Evolutionary conservation across 2,797 vertebrate species (phyloP), one percentile per base, ranked within the genome.

Genomic region (Fringilla coelebs): DNA sequence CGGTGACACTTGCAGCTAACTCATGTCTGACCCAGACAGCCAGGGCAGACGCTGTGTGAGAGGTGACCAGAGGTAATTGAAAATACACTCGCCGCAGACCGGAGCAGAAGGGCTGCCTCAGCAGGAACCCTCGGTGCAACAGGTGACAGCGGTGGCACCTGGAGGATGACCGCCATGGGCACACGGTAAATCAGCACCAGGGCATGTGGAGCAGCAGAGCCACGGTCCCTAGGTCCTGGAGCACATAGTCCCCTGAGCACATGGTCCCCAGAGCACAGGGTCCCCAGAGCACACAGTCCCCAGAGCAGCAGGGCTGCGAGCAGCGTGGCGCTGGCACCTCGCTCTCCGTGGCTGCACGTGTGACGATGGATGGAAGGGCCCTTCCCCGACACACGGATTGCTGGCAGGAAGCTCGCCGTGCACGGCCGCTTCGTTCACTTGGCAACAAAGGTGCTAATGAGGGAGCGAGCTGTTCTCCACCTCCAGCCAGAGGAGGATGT

Each of bases 381-480:
- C 96, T 96, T 82, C 97, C 97, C 85, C 45, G 0, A 89, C 96
- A 94, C 92, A 89, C 90, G 77, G 92, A 96, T 89, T 83, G 91
- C 97, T 95, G 77, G 81, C 34, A 78, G 97, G 98, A 96, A 97
- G 97, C 94, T 97, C 85, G 91, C 96, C 96, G 90, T 83, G 95
- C 97, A 97, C 85, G 95, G 97, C 97, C 94, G 63, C 96, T 90
- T 94, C 93, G 92, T 95, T 98, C 98, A 97, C 97, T 97, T 96
- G 85, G 96, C 97, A 98, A 98, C 97, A 97, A 98, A 98, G 97
- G 97, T 97, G 98, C 97, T 98, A 98, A 98, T 97, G 97, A 98
- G 98, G 98, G 84, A 92, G 75, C 6, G 26, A 72, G 73, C 73
- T 46, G 76, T 4, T 86, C 76, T 55, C 43, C 82, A 71, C 61